These are phyloP conservation scores for Embiotoca jacksoni DNA, from an alignment of 2,113 vertebrate genomes.

Conservation along the genomic window DNA sequence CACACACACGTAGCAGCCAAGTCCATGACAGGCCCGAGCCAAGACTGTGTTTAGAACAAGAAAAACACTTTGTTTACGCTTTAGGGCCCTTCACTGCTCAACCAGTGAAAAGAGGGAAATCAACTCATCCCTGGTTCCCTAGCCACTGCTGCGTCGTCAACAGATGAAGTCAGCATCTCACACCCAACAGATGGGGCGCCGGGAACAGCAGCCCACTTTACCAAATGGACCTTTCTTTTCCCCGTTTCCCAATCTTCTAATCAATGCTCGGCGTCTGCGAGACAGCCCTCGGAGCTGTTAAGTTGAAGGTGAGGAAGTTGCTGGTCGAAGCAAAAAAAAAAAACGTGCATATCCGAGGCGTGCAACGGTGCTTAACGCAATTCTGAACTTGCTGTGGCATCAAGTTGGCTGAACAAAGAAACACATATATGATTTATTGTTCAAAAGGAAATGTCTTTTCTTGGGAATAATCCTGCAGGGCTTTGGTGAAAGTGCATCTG, in stretches of 20 bases:
- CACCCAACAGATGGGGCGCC: constrained; percentile 74
- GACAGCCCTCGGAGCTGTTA: constrained; percentile 12
- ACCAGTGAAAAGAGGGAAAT: constrained; percentile 76
- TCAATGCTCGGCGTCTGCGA: constrained; percentile 48
- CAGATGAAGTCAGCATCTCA: constrained; percentile 80
- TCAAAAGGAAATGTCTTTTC: constrained; percentile 56
- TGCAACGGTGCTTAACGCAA: too few species aligned
- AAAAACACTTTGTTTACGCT: constrained; percentile 84
- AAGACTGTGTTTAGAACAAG: constrained; percentile 77
- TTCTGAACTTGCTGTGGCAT: too few species aligned
- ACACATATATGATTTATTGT: constrained; percentile 18
- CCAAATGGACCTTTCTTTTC: constrained; percentile 70
- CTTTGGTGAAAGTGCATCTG: constrained; percentile 42
- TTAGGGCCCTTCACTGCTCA: constrained; percentile 79
- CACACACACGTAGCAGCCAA: constrained; percentile 53
- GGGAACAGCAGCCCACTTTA: constrained; percentile 75
- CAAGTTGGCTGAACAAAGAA: too few species aligned
- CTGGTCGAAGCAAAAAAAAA: background rate
- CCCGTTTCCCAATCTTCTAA: constrained; percentile 45
- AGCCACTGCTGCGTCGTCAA: constrained; percentile 65
- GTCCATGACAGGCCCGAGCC: constrained; percentile 66
- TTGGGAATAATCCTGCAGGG: constrained; percentile 60
- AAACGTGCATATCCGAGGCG: too few species aligned
- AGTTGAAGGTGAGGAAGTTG: constrained; percentile 41
- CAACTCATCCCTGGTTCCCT: constrained; percentile 70